Base-by-base conservation (phyloP, 1,140 invertebrate genomes). In the Nasonia longicornis region DNA sequence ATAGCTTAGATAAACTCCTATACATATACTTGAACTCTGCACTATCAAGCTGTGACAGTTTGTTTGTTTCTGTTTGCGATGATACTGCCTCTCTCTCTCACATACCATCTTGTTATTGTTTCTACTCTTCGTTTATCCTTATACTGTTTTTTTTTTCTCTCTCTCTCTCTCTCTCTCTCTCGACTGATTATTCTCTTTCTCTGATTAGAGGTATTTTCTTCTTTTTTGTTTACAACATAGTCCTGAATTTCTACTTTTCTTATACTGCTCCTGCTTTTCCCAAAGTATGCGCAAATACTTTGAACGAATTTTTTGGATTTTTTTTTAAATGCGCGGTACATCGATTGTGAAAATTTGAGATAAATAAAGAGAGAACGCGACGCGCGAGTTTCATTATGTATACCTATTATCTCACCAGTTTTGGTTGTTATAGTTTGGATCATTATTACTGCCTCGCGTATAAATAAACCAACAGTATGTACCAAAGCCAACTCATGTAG, bases 91-190 rank as follows among this genome's bases (percentile, higher is more conserved):
- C 26, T 12, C 66, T 69, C 16, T 29, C 26, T 12, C 66, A 31
- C 16, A 69, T 6, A 69, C 66, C 31, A 31, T 69, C 31, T 69
- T 69, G 22, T 69, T 69, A 29, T 69, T 69, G 10, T 69, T 69
- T 69, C 31, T 69, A 29, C 31, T 69, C 31, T 58, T 69, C 31
- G 26, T 69, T 69, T 69, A 14, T 69, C 29, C 8, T 67, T 67
- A 12, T 69, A 22, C 10, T 69, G 0, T 69, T n/a, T 31, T 69
- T 69, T 20, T 14, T 20, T 1, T 26, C 26, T 26, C 26, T 26
- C 26, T 26, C 26, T 26, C 26, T 20, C 31, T 67, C n/a, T 67
- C 26, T 67, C 64, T 67, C 2, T 22, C 26, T 69, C 26, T 35
- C 66, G 31, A 69, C 66, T 69, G 11, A 69, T 29, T 35, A 31